These are phyloP conservation scores for Hippocampus kuda DNA, from an alignment of 2,797 vertebrate species.

Conservation along the genomic window DNA sequence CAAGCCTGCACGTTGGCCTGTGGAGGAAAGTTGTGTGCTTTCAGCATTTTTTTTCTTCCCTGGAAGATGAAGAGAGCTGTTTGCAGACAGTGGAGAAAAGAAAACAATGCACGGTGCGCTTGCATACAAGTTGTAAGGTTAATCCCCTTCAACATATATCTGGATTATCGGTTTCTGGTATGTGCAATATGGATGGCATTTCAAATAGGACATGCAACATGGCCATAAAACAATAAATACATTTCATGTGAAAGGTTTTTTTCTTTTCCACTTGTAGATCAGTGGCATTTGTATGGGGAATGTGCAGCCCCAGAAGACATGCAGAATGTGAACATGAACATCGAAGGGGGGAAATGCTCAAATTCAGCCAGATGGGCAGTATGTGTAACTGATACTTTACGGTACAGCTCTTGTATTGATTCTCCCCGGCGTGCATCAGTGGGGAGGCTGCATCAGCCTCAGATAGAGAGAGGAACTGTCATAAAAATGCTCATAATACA, in stretches of 20 bases:
- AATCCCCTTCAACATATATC: background rate
- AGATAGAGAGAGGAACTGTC: background rate
- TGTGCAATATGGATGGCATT: background rate
- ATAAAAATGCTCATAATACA: background rate
- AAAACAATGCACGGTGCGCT: slow-evolving; percentile 44
- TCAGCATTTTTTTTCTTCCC: slow-evolving; percentile 55
- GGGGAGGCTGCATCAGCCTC: background rate
- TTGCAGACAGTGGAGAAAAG: slow-evolving; percentile 51
- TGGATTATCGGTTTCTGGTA: background rate
- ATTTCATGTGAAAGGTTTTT: background rate
- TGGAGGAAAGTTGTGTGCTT: slow-evolving; percentile 59
- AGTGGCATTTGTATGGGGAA: background rate
- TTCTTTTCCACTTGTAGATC: background rate
- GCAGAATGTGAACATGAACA: background rate
- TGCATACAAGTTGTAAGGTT: slow-evolving; percentile 41
- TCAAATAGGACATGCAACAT: background rate
- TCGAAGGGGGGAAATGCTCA: background rate
- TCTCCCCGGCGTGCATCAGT: background rate
- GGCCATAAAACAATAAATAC: background rate
- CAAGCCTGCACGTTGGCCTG: slow-evolving; percentile 48
- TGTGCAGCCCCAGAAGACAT: background rate
- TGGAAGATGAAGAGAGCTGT: slow-evolving; percentile 61
- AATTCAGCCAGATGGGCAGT: background rate
- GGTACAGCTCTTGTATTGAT: background rate
- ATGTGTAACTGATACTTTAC: background rate